These are phyloP conservation scores for Anoura caudifer DNA, from an alignment of 2,113 vertebrate species.

Conservation along the genomic window DNA sequence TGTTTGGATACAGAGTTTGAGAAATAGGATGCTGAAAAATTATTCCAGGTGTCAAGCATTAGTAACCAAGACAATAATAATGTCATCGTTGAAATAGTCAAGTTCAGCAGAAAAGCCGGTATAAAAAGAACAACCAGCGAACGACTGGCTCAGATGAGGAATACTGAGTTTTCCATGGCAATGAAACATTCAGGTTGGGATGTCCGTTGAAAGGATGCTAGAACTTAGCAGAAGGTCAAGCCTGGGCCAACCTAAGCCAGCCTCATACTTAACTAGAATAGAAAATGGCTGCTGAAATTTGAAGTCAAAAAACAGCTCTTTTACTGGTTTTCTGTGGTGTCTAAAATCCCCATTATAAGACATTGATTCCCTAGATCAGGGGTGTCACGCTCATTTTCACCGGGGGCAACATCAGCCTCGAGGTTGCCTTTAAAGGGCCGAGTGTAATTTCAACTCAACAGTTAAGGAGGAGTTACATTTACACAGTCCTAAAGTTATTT, in stretches of 20 bases:
- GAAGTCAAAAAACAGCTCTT: background rate
- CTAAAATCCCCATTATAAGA: background rate
- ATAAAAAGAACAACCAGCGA: background rate
- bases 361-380: background rate
- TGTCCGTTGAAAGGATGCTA: background rate
- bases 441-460: too few relatives aligned
- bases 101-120: background rate
- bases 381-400: too few relatives aligned
- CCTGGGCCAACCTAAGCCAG: background rate
- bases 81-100: background rate
- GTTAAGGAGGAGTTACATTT: too few relatives aligned
- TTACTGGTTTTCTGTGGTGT: background rate
- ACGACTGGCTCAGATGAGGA: background rate
- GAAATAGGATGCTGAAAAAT: slow-evolving; percentile 15
- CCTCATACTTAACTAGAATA: background rate
- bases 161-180: background rate
- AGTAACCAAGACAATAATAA: slow-evolving; percentile 17
- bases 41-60: background rate
- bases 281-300: slow-evolving; percentile 10
- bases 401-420: too few relatives aligned
- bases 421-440: too few relatives aligned
- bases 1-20: background rate
- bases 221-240: background rate
- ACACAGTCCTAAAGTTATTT: too few relatives aligned
- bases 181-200: background rate